Evolutionary conservation across 2,888 invertebrate species (phyloP), one percentile per base, ranked within the genome.

Genomic region (Tridacna crocea): DNA sequence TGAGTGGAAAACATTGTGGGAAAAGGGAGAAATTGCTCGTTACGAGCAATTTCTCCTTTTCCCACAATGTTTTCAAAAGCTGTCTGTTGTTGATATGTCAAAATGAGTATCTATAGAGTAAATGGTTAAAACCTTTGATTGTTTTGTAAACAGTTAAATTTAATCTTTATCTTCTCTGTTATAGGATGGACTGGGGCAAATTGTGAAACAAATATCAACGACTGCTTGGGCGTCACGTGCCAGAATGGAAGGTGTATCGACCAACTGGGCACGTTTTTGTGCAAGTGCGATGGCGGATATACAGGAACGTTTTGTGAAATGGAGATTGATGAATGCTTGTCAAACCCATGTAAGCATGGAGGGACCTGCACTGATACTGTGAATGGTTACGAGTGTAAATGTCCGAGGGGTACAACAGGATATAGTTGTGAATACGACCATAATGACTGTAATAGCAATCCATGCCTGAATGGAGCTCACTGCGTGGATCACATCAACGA

Each of bases 191-290:
- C 93, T 2, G 95, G 99, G 0, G 97, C 97, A 0, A 96, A 98
- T 48, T 99, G 99, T 94, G 99, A 99, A 95, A 97, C 97, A 89
- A 98, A 99, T 95, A 97, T 99, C 91, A 98, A 99, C 95, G 99
- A 99, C 24, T 88, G 91, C 60, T 48, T 61, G 10, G 61, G 63
- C 63, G 76, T 82, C 94, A 98, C 98, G 0, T 99, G 99, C 93
- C 98, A 98, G 90, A 98, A 99, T 89, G 98, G 98, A 0, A 97
- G 98, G 0, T 98, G 98, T 93, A 96, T 96, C 76, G 98, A 98
- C 92, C 96, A 97, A 61, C 95, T 98, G 26, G 98, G 98, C 90
- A 97, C 97, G 2, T 99, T 98, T 94, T 97, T 97, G 91, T 99
- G 99, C 91, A 96, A 97, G 80, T 99, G 99, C 95, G 96, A 97